A percentile compares a stretch with the other conserved stretches of the same genome.
These are phyloP conservation scores for Pegea sp. DNA, from an alignment of 23 tunicate species.

Conservation along the genomic window DNA sequence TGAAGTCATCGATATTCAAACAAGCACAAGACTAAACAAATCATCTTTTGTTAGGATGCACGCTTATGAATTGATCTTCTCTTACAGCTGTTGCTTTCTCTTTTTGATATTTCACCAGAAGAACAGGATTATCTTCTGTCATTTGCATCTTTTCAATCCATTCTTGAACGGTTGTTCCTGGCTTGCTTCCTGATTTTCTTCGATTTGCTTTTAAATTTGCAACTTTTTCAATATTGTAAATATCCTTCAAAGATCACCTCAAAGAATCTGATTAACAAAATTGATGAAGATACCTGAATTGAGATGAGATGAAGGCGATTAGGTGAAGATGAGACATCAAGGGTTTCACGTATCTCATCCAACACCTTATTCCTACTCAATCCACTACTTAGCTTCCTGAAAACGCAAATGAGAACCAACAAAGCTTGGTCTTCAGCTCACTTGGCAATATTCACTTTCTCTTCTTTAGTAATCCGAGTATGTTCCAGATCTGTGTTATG, in stretches of 20 bases:
- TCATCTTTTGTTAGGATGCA: too few species aligned
- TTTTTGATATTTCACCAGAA: conserved; percentile 75
- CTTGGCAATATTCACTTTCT: conserved; percentile 51
- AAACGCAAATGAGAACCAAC: too few species aligned
- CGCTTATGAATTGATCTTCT: not conserved
- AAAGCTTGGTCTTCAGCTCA: too few species aligned
- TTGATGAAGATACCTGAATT: conserved; percentile 47
- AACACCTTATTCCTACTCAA: conserved; percentile 55
- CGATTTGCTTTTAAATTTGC: conserved; percentile 27
- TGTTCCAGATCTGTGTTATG: conserved; percentile 60
- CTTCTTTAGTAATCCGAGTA: conserved; percentile 26
- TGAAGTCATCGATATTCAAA: conserved; percentile 55
- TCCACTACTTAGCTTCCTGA: conserved; percentile 40
- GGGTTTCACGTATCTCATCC: conserved; percentile 60
- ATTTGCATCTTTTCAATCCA: conserved; percentile 78
- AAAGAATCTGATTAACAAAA: not conserved
- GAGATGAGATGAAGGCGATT: conserved; percentile 46
- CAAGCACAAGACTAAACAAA: conserved; percentile 38
- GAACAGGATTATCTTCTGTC: conserved; percentile 75
- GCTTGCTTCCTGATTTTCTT: conserved; percentile 6
- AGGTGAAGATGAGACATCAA: conserved; percentile 26
- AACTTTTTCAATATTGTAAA: conserved; percentile 65
- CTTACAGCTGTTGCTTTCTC: conserved; percentile 60
- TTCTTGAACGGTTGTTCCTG: conserved; percentile 42
- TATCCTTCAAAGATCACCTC: conserved; percentile 36